These are phyloP conservation scores for Troilus luridus DNA, from an alignment of 2,888 invertebrate genomes.

Conservation along the genomic window DNA sequence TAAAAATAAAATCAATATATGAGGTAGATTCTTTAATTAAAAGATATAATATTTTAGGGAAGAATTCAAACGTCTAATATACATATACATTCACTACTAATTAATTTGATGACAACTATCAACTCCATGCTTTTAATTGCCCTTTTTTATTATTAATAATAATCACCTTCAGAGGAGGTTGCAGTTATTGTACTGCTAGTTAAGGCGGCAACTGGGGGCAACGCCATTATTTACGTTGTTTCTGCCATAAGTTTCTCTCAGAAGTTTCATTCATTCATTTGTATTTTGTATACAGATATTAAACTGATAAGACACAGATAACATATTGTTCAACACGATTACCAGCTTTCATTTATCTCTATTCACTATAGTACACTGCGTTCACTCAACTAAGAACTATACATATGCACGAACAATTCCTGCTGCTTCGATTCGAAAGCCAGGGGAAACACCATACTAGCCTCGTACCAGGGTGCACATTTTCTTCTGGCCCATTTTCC, in stretches of 20 bases:
- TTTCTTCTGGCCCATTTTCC: constrained; percentile 76
- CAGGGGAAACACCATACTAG: constrained; percentile 68
- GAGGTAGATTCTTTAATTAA: background rate
- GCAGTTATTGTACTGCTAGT: constrained; percentile 66
- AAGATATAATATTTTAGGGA: background rate
- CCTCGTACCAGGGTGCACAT: constrained; percentile 74
- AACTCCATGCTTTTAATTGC: constrained; percentile 10
- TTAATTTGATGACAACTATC: constrained; percentile 62
- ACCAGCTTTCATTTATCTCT: constrained; percentile 15
- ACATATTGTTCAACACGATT: constrained; percentile 51
- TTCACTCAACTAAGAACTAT: constrained; percentile 54
- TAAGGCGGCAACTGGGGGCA: constrained; percentile 68
- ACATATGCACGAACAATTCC: constrained; percentile 59
- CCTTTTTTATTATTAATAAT: constrained; percentile 45
- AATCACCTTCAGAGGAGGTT: constrained; percentile 63
- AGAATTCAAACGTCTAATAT: background rate
- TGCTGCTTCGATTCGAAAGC: constrained; percentile 67
- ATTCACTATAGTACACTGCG: constrained; percentile 41
- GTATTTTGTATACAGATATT: constrained; percentile 56
- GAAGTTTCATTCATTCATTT: constrained; percentile 60
- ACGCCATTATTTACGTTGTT: constrained; percentile 68
- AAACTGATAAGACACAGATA: constrained; percentile 44
- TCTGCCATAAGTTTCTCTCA: constrained; percentile 65
- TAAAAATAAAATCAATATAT: background rate
- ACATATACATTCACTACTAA: constrained; percentile 60